Conservation (phyloP, 2,113 vertebrate genomes). For the Hyaena hyaena region DNA sequence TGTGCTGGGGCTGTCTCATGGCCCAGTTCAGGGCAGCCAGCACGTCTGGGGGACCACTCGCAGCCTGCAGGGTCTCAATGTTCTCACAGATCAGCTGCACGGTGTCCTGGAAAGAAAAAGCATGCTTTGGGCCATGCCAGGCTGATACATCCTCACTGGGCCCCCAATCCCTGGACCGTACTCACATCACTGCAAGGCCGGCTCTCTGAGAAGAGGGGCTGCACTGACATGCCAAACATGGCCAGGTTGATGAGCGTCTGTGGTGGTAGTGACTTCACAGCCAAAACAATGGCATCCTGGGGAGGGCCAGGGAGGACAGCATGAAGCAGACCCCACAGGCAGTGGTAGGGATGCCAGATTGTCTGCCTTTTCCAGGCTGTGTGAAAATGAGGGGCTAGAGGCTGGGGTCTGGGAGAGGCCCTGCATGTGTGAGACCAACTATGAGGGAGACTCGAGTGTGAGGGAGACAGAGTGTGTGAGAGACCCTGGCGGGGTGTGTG, state of each 20-base stretch:
- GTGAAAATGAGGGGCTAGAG: not conserved
- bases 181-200: constrained; percentile 93
- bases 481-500: not conserved
- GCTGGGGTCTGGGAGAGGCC: not conserved
- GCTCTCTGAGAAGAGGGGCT: constrained; percentile 92
- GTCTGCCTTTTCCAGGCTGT: not conserved
- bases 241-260: constrained; percentile 93
- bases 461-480: not conserved
- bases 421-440: not conserved
- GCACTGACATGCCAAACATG: constrained; percentile 87
- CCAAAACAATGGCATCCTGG: constrained; percentile 94
- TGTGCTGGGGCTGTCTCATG: constrained; percentile 91
- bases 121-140: not conserved
- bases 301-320: not conserved
- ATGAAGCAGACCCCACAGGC: not conserved
- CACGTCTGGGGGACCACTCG: constrained; percentile 86
- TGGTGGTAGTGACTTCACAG: constrained; percentile 94
- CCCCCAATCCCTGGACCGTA: not conserved
- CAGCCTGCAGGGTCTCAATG: constrained; percentile 86
- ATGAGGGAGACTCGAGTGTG: no score
- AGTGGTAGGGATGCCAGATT: not conserved
- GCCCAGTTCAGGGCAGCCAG: constrained; percentile 92
- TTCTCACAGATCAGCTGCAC: constrained; percentile 89
- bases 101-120: constrained; percentile 86
- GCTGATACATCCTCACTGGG: not conserved